phyloP scores from a whole-genome alignment of 2,113 vertebrate species.

The Perca schrenkii region DNA sequence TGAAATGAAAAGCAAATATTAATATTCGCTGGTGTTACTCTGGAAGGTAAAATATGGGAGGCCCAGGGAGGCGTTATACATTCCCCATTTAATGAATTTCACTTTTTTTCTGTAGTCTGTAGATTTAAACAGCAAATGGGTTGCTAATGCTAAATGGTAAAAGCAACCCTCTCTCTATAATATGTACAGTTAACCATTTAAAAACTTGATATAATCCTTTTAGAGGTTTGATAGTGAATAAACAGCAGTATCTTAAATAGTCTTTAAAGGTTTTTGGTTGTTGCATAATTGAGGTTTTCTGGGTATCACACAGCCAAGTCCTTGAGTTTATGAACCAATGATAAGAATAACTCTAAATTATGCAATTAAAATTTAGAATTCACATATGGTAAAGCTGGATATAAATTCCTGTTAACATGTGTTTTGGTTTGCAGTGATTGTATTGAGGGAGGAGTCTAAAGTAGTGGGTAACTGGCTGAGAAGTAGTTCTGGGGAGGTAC shows the following conservation, averaged over 20 bases:
- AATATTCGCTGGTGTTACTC: constrained; percentile 82
- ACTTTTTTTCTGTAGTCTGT: background rate
- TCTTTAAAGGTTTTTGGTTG: background rate
- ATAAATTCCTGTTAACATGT: too few species aligned
- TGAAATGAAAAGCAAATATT: constrained; percentile 90
- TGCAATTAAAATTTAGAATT: background rate
- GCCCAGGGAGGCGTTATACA: constrained; percentile 70
- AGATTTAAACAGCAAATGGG: background rate
- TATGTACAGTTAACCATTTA: background rate
- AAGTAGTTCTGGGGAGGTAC: too few species aligned
- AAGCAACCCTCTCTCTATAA: background rate
- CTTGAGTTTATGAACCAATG: background rate
- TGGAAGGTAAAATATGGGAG: constrained; percentile 80
- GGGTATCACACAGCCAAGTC: background rate
- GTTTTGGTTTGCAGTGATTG: too few species aligned
- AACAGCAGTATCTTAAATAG: background rate
- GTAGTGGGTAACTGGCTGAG: too few species aligned
- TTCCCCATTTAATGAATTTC: constrained; percentile 76
- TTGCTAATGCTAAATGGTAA: constrained; percentile 3
- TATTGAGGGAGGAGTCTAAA: too few species aligned
- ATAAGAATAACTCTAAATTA: background rate
- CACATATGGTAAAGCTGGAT: too few species aligned
- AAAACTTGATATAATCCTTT: background rate
- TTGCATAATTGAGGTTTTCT: background rate
- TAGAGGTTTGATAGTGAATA: background rate